Evolutionary conservation across 1,140 invertebrate genomes (phyloP).

Genomic region (Anastrepha obliqua): DNA sequence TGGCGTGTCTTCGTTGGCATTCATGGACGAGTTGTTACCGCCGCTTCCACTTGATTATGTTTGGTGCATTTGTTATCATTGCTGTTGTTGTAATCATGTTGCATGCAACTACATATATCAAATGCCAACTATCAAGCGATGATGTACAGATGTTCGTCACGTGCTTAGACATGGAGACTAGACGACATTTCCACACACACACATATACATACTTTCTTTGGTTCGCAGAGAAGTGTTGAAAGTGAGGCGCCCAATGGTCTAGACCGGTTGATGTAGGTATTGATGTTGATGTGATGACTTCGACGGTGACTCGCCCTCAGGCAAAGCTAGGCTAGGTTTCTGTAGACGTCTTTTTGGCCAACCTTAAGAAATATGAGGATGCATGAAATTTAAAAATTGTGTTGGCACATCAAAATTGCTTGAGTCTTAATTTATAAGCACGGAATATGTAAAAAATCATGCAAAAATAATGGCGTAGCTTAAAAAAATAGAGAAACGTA

Average conservation of each 20-base stretch:
- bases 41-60: not conserved
- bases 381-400: not conserved
- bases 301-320: not conserved
- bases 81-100: not conserved
- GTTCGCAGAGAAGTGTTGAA: not conserved
- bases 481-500: not conserved
- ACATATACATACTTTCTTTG: not conserved
- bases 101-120: not conserved
- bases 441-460: not conserved
- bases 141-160: slow-evolving; percentile 26
- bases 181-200: not conserved
- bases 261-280: not conserved
- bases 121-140: not conserved
- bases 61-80: not conserved
- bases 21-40: not conserved
- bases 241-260: slow-evolving; percentile 8
- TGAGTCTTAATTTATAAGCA: not conserved
- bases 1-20: not conserved
- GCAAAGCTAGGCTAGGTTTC: not conserved
- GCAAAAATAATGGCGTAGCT: not conserved
- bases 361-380: not conserved
- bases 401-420: not conserved
- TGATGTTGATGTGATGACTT: not conserved
- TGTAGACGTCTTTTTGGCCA: not conserved
- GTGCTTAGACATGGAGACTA: not conserved